These are phyloP conservation scores for Chlorodrepanis virens DNA, from an alignment of 2,113 vertebrate genomes.

Conservation along the genomic window DNA sequence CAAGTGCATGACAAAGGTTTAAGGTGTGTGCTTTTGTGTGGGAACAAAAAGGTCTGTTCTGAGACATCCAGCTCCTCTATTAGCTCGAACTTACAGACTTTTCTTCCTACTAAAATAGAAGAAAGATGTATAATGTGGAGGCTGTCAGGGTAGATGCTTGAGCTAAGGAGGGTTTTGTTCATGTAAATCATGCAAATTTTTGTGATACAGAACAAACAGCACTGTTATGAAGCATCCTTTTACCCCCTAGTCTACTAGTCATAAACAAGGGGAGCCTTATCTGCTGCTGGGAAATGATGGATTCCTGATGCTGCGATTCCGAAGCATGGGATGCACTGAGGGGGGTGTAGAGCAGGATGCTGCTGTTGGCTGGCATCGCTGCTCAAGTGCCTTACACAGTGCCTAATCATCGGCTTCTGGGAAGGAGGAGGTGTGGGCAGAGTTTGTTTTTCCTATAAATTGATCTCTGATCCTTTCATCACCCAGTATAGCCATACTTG, in stretches of 20 bases:
- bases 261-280: background rate
- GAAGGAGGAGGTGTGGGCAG: background rate
- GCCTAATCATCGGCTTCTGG: background rate
- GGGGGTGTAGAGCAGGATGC: background rate
- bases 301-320: background rate
- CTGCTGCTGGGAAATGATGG: background rate
- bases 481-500: background rate
- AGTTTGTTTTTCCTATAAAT: constrained; percentile 44
- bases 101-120: background rate
- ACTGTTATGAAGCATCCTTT: background rate
- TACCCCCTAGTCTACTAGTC: background rate
- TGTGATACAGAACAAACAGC: background rate
- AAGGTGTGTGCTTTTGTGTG: background rate
- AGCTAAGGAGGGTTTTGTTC: background rate
- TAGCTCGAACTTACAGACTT: background rate
- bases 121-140: background rate
- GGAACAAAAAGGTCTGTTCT: background rate
- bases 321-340: background rate
- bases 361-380: background rate
- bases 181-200: background rate
- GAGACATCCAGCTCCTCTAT: background rate
- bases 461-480: constrained; percentile 56
- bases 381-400: background rate
- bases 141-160: background rate
- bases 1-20: background rate